phyloP scores from a whole-genome alignment of 2,888 invertebrate species.

The Meganola albula region DNA sequence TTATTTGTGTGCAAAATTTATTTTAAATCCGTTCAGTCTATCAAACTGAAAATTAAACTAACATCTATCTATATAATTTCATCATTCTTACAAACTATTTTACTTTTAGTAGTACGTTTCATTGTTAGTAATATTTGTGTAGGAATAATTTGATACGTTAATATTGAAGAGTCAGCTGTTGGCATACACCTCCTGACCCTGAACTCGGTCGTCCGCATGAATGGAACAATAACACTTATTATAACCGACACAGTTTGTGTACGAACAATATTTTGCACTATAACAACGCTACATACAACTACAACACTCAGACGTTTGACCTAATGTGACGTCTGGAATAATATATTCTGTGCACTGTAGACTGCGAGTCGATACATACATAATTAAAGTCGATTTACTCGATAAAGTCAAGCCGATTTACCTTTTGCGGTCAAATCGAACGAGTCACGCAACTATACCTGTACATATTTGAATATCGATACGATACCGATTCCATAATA shows the following conservation, averaged over 20 bases:
- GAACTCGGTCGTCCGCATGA: conserved; percentile 46
- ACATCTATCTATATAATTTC: too few relatives aligned
- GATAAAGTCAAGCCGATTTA: conserved; percentile 32
- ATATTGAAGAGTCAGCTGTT: conserved; percentile 48
- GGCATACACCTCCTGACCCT: conserved; percentile 46
- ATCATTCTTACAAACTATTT: too few relatives aligned
- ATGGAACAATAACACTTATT: conserved; percentile 54
- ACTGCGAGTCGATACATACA: conserved; percentile 19
- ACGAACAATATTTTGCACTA: conserved; percentile 25
- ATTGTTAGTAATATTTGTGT: too few relatives aligned
- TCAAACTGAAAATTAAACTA: too few relatives aligned
- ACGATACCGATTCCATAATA: too few relatives aligned
- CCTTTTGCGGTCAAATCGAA: conserved; percentile 40
- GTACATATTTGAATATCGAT: too few relatives aligned
- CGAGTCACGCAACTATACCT: conserved; percentile 38
- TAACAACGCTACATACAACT: too few relatives aligned
- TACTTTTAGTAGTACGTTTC: too few relatives aligned
- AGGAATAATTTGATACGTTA: too few relatives aligned
- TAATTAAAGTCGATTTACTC: conserved; percentile 25
- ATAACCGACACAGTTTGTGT: conserved; percentile 34
- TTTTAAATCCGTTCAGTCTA: too few relatives aligned
- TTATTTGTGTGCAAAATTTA: too few relatives aligned
- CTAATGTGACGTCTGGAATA: conserved; percentile 15
- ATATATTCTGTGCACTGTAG: conserved; percentile 19
- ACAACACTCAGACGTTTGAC: conserved; percentile 19